These are phyloP conservation scores for Drosophila orena DNA, from an alignment of 1,140 invertebrate species.

Conservation along the genomic window DNA sequence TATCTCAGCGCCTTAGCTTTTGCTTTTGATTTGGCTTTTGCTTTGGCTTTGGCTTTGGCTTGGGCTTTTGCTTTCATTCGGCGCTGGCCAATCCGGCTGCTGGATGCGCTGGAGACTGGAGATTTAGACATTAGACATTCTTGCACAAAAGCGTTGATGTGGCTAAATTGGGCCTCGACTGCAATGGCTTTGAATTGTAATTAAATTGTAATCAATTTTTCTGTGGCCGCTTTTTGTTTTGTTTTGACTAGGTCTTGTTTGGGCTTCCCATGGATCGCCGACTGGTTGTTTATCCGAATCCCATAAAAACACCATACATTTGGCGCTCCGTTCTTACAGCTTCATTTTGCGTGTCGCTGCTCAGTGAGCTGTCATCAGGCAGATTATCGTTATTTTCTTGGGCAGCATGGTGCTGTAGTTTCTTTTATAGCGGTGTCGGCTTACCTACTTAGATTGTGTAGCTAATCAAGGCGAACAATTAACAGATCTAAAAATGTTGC, in stretches of 20 bases:
- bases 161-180: conserved; percentile 63
- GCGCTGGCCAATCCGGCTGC: conserved; percentile 34
- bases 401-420: conserved; percentile 10
- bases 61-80: conserved; percentile 49
- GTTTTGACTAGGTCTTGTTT: neutral
- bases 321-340: conserved; percentile 46
- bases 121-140: conserved; percentile 54
- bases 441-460: conserved; percentile 44
- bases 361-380: conserved; percentile 60
- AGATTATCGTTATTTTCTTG: conserved; percentile 48
- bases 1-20: conserved; percentile 10
- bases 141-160: conserved; percentile 74
- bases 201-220: conserved; percentile 74
- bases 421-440: conserved; percentile 25
- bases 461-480: conserved; percentile 45
- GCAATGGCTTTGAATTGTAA: conserved; percentile 32
- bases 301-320: conserved; percentile 22
- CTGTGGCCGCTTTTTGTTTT: conserved; percentile 34
- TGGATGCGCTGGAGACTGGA: conserved; percentile 59
- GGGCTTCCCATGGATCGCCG: conserved; percentile 53
- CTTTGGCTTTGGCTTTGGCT: conserved; percentile 41
- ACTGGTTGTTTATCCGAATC: conserved; percentile 66
- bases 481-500: conserved; percentile 43
- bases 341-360: conserved; percentile 49
- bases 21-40: conserved; percentile 43